Percentiles rank a stretch among this genome's conserved stretches.
Evolutionary conservation across 2,797 vertebrate genomes (phyloP).

Genomic region (Micrastur ruficollis): DNA sequence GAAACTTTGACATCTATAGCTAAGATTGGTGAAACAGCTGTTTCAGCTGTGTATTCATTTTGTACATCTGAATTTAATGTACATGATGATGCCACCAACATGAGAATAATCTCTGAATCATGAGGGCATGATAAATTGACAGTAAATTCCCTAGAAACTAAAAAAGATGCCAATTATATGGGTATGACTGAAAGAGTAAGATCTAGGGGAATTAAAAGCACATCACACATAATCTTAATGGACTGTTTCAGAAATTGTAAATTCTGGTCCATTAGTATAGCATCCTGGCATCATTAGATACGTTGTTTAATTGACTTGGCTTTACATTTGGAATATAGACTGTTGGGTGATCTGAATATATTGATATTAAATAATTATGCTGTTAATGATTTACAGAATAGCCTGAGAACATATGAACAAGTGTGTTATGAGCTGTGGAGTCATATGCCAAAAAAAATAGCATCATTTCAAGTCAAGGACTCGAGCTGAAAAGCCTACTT

Average conservation of each 20-base stretch:
- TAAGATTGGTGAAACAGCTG: background rate
- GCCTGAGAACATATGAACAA: background rate
- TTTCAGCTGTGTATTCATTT: background rate
- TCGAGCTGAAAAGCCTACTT: background rate
- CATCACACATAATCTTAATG: background rate
- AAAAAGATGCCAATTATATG: background rate
- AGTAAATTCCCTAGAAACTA: background rate
- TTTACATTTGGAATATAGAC: background rate
- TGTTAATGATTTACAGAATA: background rate
- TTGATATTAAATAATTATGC: background rate
- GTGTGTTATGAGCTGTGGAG: background rate
- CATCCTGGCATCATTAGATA: background rate
- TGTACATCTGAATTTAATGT: background rate
- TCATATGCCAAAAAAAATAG: background rate
- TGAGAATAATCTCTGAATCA: background rate
- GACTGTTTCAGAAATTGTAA: background rate
- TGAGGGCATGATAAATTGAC: background rate
- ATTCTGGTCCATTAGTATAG: background rate
- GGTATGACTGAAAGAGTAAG: background rate
- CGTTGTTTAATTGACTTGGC: background rate
- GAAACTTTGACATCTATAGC: background rate
- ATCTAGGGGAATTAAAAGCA: background rate
- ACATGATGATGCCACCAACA: background rate
- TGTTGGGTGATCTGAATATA: background rate
- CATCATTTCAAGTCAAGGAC: fast-evolving